Conservation (phyloP, 37 sponge, comb jelly and placozoan species). For the Beroe forskalii region DNA sequence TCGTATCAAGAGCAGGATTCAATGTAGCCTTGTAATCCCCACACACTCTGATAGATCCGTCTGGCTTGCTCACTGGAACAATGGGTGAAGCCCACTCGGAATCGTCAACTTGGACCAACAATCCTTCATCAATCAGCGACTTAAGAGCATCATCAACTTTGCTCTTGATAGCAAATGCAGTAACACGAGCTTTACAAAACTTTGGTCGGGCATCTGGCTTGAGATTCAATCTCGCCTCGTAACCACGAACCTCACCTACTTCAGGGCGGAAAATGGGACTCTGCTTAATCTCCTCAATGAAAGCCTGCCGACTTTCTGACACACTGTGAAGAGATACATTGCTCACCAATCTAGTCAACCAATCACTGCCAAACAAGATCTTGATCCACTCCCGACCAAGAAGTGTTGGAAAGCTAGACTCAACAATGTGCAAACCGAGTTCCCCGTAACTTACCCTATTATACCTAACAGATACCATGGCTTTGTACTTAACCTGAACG, state of each 20-base stretch:
- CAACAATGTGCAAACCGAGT: background rate
- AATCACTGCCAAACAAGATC: background rate
- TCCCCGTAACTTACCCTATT: background rate
- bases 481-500: background rate
- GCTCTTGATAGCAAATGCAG: background rate
- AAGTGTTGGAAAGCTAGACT: background rate
- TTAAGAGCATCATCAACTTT: background rate
- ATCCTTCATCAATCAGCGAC: conserved; percentile 21
- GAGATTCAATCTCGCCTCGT: background rate
- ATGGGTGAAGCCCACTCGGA: conserved; percentile 70
- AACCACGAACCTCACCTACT: background rate
- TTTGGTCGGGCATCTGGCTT: background rate
- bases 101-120: conserved; percentile 63
- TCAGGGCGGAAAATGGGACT: background rate
- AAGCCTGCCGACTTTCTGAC: background rate
- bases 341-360: background rate
- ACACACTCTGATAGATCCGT: conserved; percentile 65
- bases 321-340: background rate
- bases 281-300: background rate
- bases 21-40: conserved; percentile 72
- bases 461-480: background rate
- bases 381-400: background rate
- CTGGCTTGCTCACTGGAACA: conserved; percentile 69
- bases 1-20: conserved; percentile 59
- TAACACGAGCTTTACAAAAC: background rate